Evolutionary conservation across 2,888 invertebrate species (phyloP), one percentile per base, ranked within the genome.

Genomic region (Nebria salina): DNA sequence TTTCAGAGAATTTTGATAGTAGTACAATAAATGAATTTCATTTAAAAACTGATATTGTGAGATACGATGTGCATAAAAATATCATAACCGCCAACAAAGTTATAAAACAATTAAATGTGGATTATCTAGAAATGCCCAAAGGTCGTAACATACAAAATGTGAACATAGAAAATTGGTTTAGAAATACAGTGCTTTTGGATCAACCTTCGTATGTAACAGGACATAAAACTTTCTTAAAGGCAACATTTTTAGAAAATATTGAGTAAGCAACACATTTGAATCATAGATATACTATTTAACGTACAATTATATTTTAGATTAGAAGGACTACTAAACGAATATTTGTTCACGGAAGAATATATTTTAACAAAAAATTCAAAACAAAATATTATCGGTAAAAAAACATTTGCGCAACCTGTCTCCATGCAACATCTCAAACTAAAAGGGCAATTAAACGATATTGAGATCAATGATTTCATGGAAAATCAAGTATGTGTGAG

Each of bases 31-130:
- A 93, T 84, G 86, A 88, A 82, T 85, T 91, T 72, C 89, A 91
- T 86, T 86, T 93, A 41, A 85, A 87, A 13, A 87, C 87, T 8
- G 92, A 93, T 84, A 87, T 93, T 20, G 87, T 91, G 83, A 88
- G 89, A 70, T 87, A 87, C 75, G 90, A 90, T 83, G 82, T 82
- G 0, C 76, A 85, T 76, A 77, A 83, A 26, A 91, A 90, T 85
- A 84, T 88, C 3, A 85, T 92, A 0, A 90, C 88, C 1, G 90
- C 90, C 3, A 85, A 84, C 1, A 91, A 91, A 86, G 85, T 75
- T 65, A 85, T 91, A 64, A 74, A 86, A 6, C 86, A 87, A 77
- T 85, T 91, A n/a, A 83, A 84, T 20, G 87, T 89, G 0, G 85
- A 87, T 42, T 86, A 89, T 80, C 84, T 92, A 1, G 85, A 86